Conservation (phyloP, 2,797 vertebrate species). For the Gambelia wislizenii region DNA sequence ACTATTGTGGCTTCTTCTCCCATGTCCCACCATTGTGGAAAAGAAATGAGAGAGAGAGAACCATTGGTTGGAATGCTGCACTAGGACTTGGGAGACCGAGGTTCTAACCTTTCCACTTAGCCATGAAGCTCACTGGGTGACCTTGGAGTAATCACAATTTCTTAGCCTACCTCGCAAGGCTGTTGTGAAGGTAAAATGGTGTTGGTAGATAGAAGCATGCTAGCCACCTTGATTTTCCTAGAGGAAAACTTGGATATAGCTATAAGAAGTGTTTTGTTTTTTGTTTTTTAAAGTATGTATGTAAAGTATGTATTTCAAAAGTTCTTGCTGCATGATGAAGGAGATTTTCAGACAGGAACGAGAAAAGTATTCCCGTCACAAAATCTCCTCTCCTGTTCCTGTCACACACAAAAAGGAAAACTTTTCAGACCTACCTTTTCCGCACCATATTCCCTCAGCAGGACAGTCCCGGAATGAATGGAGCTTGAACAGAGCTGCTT, state of each 20-base stretch:
- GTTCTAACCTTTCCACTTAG: background rate
- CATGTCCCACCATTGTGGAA: constrained; percentile 35
- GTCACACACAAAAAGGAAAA: too few species aligned
- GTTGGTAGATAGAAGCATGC: too few species aligned
- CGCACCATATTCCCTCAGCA: too few species aligned
- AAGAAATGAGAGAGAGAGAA: background rate
- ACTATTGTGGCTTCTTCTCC: background rate
- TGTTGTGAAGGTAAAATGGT: background rate
- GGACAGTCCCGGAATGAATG: too few species aligned
- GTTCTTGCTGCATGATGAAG: background rate
- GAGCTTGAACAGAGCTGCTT: too few species aligned
- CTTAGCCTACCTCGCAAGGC: background rate
- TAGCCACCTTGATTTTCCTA: background rate
- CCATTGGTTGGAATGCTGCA: too few species aligned
- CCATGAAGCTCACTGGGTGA: background rate
- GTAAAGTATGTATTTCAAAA: background rate
- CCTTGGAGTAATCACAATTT: background rate
- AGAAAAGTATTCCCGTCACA: too few species aligned
- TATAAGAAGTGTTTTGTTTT: background rate
- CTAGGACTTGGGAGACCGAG: background rate
- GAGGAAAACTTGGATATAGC: background rate
- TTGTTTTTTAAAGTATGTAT: too few species aligned
- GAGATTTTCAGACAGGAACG: too few species aligned
- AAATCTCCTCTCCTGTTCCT: too few species aligned
- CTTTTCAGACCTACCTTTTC: too few species aligned